phyloP scores from a whole-genome alignment of 2,113 vertebrate genomes.

The Dasypus novemcinctus region DNA sequence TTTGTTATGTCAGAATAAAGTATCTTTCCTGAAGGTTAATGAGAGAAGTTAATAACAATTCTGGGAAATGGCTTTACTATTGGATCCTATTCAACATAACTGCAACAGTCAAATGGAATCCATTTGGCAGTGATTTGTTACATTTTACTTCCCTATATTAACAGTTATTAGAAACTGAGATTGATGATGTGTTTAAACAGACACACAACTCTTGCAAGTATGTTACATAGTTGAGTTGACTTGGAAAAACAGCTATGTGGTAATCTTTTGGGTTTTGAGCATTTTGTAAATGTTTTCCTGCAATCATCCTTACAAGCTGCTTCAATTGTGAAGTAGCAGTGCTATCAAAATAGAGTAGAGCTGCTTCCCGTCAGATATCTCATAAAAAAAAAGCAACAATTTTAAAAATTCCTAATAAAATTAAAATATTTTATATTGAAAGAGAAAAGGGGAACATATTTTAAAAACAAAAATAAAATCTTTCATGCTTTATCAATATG shows the following conservation, averaged over 20 bases:
- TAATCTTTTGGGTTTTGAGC: constrained; percentile 54
- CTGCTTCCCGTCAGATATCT: constrained; percentile 63
- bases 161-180: constrained; percentile 60
- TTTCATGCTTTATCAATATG: constrained; percentile 63
- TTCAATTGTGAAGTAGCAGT: constrained; percentile 71
- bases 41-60: constrained; percentile 82
- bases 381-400: constrained; percentile 72
- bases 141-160: constrained; percentile 63
- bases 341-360: constrained; percentile 66
- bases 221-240: constrained; percentile 53
- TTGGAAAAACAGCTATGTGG: constrained; percentile 49
- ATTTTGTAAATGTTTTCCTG: constrained; percentile 73
- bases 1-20: constrained; percentile 80
- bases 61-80: not conserved
- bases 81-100: constrained; percentile 9
- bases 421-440: constrained; percentile 66
- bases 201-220: constrained; percentile 44
- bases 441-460: constrained; percentile 39
- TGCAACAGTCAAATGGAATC: constrained; percentile 48
- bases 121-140: constrained; percentile 56
- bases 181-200: constrained; percentile 62
- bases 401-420: constrained; percentile 74
- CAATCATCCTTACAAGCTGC: constrained; percentile 69
- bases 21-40: constrained; percentile 82
- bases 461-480: constrained; percentile 58